Percentiles rank a stretch among this genome's conserved stretches.
phyloP scores from a whole-genome alignment of 2,797 vertebrate species.

The Eulemur albifrons region DNA sequence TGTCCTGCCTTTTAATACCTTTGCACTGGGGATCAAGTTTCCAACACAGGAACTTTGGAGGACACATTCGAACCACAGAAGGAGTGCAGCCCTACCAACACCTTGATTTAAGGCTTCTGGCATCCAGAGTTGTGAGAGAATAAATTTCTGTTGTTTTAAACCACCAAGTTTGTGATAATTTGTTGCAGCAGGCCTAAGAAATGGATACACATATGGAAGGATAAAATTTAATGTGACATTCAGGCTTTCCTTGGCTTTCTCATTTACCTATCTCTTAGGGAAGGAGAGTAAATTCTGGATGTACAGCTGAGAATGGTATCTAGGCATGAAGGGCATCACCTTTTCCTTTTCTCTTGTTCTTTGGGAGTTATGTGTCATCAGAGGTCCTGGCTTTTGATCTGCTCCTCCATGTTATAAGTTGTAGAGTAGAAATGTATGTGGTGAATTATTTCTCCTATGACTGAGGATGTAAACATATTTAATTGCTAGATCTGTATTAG shows the following conservation, averaged over 20 bases:
- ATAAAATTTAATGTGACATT: not conserved
- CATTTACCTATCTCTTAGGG: not conserved
- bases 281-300: not conserved
- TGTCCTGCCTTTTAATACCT: not conserved
- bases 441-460: not conserved
- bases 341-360: not conserved
- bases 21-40: not conserved
- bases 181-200: not conserved
- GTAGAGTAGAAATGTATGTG: not conserved
- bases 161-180: not conserved
- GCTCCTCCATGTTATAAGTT: not conserved
- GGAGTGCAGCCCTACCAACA: not conserved
- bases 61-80: not conserved
- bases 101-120: not conserved
- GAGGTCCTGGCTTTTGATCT: not conserved
- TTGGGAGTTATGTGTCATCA: not conserved
- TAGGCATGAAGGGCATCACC: rapidly evolving
- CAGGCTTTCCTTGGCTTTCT: not conserved
- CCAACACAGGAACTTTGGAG: not conserved
- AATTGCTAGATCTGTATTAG: not conserved
- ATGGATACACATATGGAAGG: not conserved
- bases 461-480: not conserved
- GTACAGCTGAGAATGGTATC: not conserved
- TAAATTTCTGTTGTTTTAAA: not conserved
- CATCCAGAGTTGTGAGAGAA: not conserved